These are phyloP conservation scores for Stictonetta naevosa DNA, from an alignment of 2,113 vertebrate species.

Conservation along the genomic window DNA sequence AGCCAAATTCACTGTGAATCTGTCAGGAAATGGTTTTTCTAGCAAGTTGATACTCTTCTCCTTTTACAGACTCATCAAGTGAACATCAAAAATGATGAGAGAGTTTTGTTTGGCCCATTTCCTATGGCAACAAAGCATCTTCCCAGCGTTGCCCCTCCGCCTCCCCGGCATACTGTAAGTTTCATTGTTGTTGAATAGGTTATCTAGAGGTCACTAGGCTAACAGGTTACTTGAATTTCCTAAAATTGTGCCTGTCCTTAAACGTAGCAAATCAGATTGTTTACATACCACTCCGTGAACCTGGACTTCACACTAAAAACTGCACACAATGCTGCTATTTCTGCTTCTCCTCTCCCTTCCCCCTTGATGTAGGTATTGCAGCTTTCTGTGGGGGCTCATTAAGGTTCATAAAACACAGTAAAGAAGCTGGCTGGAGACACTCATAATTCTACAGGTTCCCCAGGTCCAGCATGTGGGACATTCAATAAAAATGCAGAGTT, in stretches of 20 bases:
- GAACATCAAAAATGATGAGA: conserved; percentile 15
- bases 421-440: conserved; percentile 47
- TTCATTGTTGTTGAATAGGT: conserved; percentile 78
- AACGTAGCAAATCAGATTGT: conserved; percentile 61
- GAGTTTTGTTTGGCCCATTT: conserved; percentile 45
- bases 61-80: background rate
- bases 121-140: conserved; percentile 51
- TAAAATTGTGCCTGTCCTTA: conserved; percentile 84
- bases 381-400: conserved; percentile 1
- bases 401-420: conserved; percentile 27
- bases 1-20: background rate
- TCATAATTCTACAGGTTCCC: conserved; percentile 4
- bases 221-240: conserved; percentile 86
- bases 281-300: conserved; percentile 14
- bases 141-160: background rate
- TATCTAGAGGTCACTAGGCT: conserved; percentile 79
- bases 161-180: conserved; percentile 41
- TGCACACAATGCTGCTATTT: conserved; percentile 58
- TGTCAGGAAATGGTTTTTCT: background rate
- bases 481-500: background rate
- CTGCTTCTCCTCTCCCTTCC: conserved; percentile 48
- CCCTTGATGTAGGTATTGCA: background rate
- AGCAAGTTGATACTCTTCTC: conserved; percentile 18
- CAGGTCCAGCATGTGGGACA: conserved; percentile 10
- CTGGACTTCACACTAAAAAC: background rate